These are phyloP conservation scores for Podarcis raffonei DNA, from an alignment of 2,113 vertebrate genomes.

Conservation along the genomic window DNA sequence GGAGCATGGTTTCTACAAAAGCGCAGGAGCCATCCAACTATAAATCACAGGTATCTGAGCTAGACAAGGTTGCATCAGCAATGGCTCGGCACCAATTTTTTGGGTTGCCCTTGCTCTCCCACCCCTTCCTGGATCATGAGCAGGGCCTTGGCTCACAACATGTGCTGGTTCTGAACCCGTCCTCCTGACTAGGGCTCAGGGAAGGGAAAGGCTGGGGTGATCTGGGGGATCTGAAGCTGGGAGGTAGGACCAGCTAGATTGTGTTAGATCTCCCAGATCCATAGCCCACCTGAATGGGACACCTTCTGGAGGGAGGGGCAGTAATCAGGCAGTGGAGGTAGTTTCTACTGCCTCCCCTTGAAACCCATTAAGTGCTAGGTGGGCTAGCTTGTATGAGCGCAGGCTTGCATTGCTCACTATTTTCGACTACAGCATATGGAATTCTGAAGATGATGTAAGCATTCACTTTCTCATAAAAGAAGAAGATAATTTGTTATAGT, in stretches of 20 bases:
- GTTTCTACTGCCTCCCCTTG: background rate
- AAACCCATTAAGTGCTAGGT: background rate
- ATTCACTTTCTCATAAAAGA: background rate
- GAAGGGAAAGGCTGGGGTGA: background rate
- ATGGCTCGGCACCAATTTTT: background rate
- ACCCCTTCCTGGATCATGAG: background rate
- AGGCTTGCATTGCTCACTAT: background rate
- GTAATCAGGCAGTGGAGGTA: background rate
- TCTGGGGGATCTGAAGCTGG: background rate
- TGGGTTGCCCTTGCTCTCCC: background rate
- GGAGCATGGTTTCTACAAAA: background rate
- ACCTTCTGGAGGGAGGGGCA: background rate
- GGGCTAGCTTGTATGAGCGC: background rate
- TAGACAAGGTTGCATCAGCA: background rate
- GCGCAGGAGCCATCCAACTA: background rate
- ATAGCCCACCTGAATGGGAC: background rate
- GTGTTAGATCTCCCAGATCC: background rate
- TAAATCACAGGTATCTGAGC: background rate
- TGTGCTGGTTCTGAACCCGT: background rate
- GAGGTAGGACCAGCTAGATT: background rate
- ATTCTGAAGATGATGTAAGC: background rate
- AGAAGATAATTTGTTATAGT: accelerated
- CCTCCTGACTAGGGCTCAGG: background rate
- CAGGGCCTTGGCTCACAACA: background rate
- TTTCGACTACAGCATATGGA: background rate